Evolutionary conservation across 2,113 vertebrate genomes (phyloP).

Genomic region (Pteropus alecto): DNA sequence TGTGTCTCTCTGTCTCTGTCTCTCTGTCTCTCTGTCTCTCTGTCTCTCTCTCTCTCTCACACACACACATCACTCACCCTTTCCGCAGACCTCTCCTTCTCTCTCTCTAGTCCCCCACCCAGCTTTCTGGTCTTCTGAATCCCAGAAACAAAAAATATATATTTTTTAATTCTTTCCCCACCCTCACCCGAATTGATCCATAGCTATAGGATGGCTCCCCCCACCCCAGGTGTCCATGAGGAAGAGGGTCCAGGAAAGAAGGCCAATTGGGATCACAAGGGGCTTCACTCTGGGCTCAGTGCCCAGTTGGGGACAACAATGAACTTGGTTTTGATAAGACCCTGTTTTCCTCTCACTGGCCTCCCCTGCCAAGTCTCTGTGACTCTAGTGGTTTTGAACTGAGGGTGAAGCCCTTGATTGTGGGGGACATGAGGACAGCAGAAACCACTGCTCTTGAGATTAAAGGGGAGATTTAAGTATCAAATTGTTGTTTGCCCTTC

Average conservation of each 20-base stretch:
- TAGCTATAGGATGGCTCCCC: neutral
- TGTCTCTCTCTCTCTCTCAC: neutral
- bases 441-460: neutral
- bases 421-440: neutral
- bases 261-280: neutral
- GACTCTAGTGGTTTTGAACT: neutral
- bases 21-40: neutral
- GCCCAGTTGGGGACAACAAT: neutral
- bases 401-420: neutral
- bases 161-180: neutral
- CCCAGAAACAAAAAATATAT: neutral
- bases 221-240: neutral
- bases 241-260: neutral
- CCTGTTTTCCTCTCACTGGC: neutral
- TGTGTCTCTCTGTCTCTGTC: neutral
- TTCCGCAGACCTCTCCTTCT: neutral
- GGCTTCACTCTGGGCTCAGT: neutral
- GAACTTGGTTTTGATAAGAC: conserved; percentile 55
- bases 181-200: neutral
- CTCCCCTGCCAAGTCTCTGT: neutral
- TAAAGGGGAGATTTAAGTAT: neutral
- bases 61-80: no score
- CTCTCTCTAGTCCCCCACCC: neutral
- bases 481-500: conserved; percentile 22
- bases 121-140: neutral